These are phyloP conservation scores for Sminthurides aquaticus DNA, from an alignment of 2,888 invertebrate species.

Conservation along the genomic window DNA sequence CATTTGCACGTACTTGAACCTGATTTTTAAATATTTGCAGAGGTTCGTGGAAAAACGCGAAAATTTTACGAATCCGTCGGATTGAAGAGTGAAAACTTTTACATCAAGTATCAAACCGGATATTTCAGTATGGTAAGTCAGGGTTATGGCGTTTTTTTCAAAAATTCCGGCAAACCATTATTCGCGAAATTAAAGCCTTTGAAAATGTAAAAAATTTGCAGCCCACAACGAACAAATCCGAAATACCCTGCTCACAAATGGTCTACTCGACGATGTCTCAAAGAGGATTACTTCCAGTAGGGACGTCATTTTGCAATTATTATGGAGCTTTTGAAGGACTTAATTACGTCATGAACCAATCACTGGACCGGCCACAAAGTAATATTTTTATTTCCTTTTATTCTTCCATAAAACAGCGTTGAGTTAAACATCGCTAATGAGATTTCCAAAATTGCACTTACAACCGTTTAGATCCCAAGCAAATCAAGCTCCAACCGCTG, in stretches of 20 bases:
- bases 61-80: conserved; percentile 1
- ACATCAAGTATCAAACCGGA: conserved; percentile 1
- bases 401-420: no score
- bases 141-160: not conserved
- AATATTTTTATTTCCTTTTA: conserved; percentile 6
- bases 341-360: conserved; percentile 4
- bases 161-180: not conserved
- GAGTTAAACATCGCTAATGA: no score
- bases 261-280: not conserved
- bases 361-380: not conserved
- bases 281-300: conserved; percentile 1
- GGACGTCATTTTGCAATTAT: conserved; percentile 15
- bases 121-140: conserved; percentile 1
- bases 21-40: conserved; percentile 1
- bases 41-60: not conserved
- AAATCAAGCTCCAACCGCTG: conserved; percentile 8
- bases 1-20: not conserved
- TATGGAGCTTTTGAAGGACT: conserved; percentile 19
- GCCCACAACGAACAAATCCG: conserved; percentile 1
- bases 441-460: no score
- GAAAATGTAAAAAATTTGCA: not conserved
- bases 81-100: not conserved
- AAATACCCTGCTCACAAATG: conserved; percentile 3
- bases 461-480: conserved; percentile 3
- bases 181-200: not conserved